Percentiles rank a stretch among this genome's conserved stretches.
These are phyloP conservation scores for Rostratula benghalensis DNA, from an alignment of 2,113 vertebrate genomes.

Conservation along the genomic window DNA sequence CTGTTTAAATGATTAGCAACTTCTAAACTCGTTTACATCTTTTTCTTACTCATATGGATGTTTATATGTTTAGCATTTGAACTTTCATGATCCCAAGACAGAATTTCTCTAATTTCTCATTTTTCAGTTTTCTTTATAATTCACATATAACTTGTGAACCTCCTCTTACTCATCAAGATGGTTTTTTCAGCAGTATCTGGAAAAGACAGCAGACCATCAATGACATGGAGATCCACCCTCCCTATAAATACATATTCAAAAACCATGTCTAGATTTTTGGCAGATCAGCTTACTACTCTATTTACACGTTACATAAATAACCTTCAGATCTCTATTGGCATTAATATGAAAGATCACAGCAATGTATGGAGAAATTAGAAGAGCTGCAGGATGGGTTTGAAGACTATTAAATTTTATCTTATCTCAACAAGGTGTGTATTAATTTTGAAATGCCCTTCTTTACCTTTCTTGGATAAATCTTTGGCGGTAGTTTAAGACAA, in stretches of 20 bases:
- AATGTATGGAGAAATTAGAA: neutral
- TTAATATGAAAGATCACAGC: neutral
- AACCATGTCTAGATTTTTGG: neutral
- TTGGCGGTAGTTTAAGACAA: neutral
- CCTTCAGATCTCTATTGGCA: neutral
- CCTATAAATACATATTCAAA: neutral
- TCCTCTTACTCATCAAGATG: neutral
- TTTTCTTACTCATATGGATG: neutral
- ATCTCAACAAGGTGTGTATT: neutral
- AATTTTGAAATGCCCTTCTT: neutral
- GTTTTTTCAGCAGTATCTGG: neutral
- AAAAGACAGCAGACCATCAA: neutral
- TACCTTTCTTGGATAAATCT: neutral
- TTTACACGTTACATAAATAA: neutral
- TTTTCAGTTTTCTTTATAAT: neutral
- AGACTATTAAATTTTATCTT: neutral
- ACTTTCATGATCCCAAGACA: neutral
- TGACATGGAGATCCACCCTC: neutral
- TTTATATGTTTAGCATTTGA: neutral
- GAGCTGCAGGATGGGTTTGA: neutral
- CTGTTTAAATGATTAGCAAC: neutral
- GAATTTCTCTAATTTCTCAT: neutral
- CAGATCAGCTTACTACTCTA: neutral
- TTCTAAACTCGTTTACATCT: neutral
- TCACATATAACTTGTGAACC: neutral